phyloP scores from a whole-genome alignment of 2,888 invertebrate genomes.

The Leucania comma region DNA sequence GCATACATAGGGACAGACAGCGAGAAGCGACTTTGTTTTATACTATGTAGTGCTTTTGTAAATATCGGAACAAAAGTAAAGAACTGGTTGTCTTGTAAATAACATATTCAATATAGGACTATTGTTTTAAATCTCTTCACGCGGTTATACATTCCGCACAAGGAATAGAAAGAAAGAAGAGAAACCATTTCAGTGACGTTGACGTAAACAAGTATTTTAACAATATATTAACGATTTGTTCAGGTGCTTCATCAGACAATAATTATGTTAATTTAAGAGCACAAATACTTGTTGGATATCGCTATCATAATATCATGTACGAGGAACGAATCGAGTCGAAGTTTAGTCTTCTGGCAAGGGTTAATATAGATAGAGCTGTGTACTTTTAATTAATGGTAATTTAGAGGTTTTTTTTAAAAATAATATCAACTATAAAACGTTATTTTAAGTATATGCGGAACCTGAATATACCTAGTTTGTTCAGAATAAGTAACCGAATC shows the following conservation, averaged over 20 bases:
- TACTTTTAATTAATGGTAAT: background rate
- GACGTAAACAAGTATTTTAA: conserved; percentile 5
- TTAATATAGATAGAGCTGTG: background rate
- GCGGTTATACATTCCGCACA: background rate
- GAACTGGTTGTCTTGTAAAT: background rate
- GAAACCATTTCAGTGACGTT: background rate
- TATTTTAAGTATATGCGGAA: too few relatives aligned
- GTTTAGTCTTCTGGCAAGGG: conserved; percentile 9
- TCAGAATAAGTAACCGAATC: too few relatives aligned
- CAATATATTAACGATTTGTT: conserved; percentile 40
- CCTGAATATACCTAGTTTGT: too few relatives aligned
- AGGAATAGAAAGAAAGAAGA: background rate
- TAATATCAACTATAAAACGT: too few relatives aligned
- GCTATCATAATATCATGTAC: background rate
- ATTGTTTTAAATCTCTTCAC: too few relatives aligned
- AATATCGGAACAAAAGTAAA: background rate
- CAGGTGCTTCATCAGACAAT: conserved; percentile 46
- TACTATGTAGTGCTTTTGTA: too few relatives aligned
- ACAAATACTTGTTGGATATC: conserved; percentile 21
- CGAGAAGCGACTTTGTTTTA: too few relatives aligned
- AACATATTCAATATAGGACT: background rate
- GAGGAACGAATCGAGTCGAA: background rate
- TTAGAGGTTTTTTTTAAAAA: background rate
- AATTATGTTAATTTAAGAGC: conserved; percentile 52
- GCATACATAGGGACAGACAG: too few relatives aligned